These are phyloP conservation scores for Magallana nippona DNA, from an alignment of 2,888 invertebrate genomes.

Conservation along the genomic window DNA sequence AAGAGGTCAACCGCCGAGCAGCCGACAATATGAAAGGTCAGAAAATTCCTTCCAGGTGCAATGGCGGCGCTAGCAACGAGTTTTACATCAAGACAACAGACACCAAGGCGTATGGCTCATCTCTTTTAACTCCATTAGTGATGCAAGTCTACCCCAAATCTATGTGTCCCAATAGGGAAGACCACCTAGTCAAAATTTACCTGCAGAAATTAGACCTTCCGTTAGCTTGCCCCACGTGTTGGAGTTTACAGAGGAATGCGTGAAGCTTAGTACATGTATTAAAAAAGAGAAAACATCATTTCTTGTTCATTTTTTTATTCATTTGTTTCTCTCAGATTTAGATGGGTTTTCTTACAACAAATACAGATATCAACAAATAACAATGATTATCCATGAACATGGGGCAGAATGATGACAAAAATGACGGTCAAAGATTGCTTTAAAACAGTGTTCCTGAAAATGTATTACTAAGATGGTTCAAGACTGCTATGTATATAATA, in stretches of 20 bases:
- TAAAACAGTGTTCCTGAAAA: too few relatives aligned
- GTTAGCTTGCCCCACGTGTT: constrained; percentile 62
- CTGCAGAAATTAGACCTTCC: constrained; percentile 53
- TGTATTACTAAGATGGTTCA: too few relatives aligned
- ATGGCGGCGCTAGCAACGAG: constrained; percentile 50
- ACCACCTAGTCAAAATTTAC: constrained; percentile 48
- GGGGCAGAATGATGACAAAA: background rate
- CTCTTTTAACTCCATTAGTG: constrained; percentile 39
- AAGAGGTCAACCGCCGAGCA: constrained; percentile 52
- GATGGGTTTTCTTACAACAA: constrained; percentile 27
- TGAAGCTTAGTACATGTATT: background rate
- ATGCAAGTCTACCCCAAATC: constrained; percentile 49
- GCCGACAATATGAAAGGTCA: constrained; percentile 14
- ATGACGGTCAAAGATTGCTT: background rate
- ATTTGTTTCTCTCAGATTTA: background rate
- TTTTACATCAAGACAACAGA: constrained; percentile 56
- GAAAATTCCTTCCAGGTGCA: background rate
- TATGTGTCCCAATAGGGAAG: constrained; percentile 56
- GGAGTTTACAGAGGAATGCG: constrained; percentile 61
- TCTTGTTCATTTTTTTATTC: background rate
- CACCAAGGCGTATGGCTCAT: constrained; percentile 43
- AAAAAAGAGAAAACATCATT: background rate
- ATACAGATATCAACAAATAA: background rate
- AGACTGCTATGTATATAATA: too few relatives aligned
- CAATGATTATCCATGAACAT: background rate